Percentiles rank a stretch among this genome's conserved stretches.
These are phyloP conservation scores for Aplodontia rufa DNA, from an alignment of 2,113 vertebrate genomes.

Conservation along the genomic window DNA sequence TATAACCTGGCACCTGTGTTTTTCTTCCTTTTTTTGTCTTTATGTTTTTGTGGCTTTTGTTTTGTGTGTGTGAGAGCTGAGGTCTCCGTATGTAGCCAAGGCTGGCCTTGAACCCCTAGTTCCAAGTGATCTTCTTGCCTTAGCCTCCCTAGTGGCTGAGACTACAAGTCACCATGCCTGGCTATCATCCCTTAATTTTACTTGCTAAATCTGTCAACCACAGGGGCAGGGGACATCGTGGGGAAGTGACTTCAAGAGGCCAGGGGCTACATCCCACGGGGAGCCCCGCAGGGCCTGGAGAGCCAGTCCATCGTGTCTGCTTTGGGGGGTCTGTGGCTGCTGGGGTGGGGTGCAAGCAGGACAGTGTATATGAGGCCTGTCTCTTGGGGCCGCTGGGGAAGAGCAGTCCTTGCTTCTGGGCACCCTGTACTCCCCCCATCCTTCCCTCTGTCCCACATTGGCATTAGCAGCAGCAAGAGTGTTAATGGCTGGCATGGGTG, in stretches of 20 bases:
- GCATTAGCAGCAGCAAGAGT: rapidly evolving
- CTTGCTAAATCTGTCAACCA: neutral
- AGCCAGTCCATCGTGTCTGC: neutral
- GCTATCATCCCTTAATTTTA: neutral
- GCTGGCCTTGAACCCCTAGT: neutral
- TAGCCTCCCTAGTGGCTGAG: neutral
- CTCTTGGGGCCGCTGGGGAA: neutral
- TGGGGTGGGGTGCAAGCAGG: neutral
- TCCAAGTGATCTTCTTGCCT: neutral
- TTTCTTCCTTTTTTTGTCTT: neutral
- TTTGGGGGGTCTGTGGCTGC: too few species aligned
- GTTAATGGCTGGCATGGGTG: rapidly evolving
- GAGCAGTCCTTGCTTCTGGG: neutral
- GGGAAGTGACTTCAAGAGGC: neutral
- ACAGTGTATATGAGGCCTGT: neutral
- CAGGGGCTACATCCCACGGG: neutral
- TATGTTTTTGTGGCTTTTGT: neutral
- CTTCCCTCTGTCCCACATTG: neutral
- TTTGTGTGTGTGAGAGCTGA: neutral
- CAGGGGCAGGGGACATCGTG: neutral
- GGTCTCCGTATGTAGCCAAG: neutral
- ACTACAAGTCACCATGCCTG: neutral
- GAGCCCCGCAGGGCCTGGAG: neutral
- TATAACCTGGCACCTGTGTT: neutral
- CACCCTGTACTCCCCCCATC: neutral